Conservation (phyloP, 2,113 vertebrate genomes). For the Thamnophis sirtalis region DNA sequence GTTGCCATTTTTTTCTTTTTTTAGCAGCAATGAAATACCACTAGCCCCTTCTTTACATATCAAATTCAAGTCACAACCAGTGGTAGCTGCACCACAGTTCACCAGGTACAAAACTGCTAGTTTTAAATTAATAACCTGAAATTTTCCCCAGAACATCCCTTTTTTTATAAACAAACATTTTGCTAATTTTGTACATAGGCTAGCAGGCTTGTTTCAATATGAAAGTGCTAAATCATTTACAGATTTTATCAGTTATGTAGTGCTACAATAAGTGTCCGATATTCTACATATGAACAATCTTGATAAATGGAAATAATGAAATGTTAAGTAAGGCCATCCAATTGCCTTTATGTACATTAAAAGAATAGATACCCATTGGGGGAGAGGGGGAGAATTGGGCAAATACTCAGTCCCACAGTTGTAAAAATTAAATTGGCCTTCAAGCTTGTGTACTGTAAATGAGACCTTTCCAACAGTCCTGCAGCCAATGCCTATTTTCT, state of each 20-base stretch:
- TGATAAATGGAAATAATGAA: conserved; percentile 88
- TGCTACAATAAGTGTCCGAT: conserved; percentile 97
- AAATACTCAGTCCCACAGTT: conserved; percentile 84
- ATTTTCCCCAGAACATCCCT: conserved; percentile 79
- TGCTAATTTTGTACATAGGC: conserved; percentile 98
- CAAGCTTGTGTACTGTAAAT: conserved; percentile 84
- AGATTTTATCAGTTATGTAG: conserved; percentile 96
- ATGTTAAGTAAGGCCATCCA: conserved; percentile 86
- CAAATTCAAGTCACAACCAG: conserved; percentile 88
- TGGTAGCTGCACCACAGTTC: conserved; percentile 82
- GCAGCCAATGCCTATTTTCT: conserved; percentile 83
- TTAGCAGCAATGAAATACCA: conserved; percentile 83
- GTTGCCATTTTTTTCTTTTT: conserved; percentile 74
- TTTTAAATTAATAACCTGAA: conserved; percentile 80
- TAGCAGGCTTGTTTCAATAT: conserved; percentile 99
- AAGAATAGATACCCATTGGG: conserved; percentile 77
- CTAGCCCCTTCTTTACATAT: conserved; percentile 77
- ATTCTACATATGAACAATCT: conserved; percentile 99
- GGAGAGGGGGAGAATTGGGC: conserved; percentile 63
- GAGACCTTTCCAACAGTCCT: conserved; percentile 85
- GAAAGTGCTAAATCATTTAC: conserved; percentile 99
- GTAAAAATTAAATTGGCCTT: conserved; percentile 84
- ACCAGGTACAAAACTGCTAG: conserved; percentile 81
- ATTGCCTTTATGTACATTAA: conserved; percentile 95
- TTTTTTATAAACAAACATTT: conserved; percentile 91